These are phyloP conservation scores for Polyergus mexicanus DNA, from an alignment of 1,140 invertebrate genomes.

Conservation along the genomic window DNA sequence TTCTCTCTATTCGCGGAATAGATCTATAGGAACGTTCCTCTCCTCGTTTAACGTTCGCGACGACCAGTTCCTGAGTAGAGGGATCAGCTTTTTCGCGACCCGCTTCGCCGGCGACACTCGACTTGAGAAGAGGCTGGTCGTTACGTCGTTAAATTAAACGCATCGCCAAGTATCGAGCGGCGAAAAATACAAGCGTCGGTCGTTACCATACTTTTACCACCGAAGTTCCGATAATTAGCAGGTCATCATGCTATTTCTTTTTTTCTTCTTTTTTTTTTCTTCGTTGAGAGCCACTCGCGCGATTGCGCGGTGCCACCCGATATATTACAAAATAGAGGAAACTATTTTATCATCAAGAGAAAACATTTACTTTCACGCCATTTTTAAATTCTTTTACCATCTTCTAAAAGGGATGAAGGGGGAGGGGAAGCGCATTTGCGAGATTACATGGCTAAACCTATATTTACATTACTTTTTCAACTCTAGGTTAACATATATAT, in stretches of 20 bases:
- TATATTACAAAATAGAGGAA: constrained; percentile 46
- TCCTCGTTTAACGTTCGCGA: constrained; percentile 1
- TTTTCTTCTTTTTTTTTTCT: neutral
- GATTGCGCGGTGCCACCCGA: neutral
- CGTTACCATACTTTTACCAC: constrained; percentile 47
- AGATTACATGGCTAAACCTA: no score
- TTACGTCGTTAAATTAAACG: constrained; percentile 1
- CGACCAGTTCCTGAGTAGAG: constrained; percentile 17
- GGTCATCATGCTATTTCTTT: neutral
- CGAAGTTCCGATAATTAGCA: constrained; percentile 22
- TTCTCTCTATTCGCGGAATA: constrained; percentile 24
- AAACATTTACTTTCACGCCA: constrained; percentile 36
- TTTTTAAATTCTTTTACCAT: neutral
- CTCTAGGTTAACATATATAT: no score
- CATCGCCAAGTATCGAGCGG: neutral
- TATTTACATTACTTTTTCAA: no score
- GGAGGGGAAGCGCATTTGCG: no score
- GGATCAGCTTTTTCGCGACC: constrained; percentile 51
- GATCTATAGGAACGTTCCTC: constrained; percentile 8
- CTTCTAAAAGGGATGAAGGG: no score
- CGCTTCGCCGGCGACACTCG: constrained; percentile 43
- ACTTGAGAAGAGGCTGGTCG: neutral
- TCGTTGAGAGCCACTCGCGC: neutral
- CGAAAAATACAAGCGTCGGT: constrained; percentile 19
- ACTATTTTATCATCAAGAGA: constrained; percentile 36